Conservation (phyloP, 1,140 invertebrate species). For the Holcopasites calliopsidis region DNA sequence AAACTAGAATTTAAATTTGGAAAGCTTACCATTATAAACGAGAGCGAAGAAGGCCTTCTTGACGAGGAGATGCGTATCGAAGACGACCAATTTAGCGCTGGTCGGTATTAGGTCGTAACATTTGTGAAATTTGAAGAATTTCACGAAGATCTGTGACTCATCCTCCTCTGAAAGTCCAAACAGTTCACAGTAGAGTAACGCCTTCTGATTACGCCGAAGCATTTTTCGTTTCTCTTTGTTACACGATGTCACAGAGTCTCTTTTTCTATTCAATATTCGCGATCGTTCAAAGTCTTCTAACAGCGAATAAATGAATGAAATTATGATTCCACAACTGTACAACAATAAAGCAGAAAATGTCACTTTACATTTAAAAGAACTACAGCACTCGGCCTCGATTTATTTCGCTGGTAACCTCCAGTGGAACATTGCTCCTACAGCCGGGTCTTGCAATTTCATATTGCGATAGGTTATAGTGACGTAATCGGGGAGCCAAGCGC, state of each 20-base stretch:
- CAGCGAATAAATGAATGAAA: not conserved
- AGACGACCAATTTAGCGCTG: conserved; percentile 98
- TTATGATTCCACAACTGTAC: not conserved
- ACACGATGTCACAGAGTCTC: conserved; percentile 35
- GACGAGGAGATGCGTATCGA: conserved; percentile 99
- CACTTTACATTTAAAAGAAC: not conserved
- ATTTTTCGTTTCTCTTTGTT: conserved; percentile 45
- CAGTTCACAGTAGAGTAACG: conserved; percentile 73
- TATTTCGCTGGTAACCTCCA: not conserved
- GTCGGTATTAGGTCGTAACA: conserved; percentile 99
- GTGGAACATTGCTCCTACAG: too few species aligned
- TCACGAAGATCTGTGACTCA: conserved; percentile 97
- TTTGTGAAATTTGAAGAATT: conserved; percentile 99
- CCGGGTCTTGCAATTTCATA: not conserved
- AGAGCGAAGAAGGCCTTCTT: conserved; percentile 99
- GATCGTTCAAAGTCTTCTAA: too few species aligned
- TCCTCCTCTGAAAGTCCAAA: conserved; percentile 93
- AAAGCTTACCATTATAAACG: conserved; percentile 94
- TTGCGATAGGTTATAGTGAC: conserved; percentile 7
- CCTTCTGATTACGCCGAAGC: conserved; percentile 70
- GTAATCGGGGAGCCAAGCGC: not conserved
- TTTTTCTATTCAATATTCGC: not conserved
- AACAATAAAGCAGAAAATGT: not conserved
- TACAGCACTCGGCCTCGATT: not conserved
- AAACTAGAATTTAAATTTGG: not conserved